Base-by-base conservation (phyloP, 92 coral and sea anemone genomes). In the Porites cylindrica region DNA sequence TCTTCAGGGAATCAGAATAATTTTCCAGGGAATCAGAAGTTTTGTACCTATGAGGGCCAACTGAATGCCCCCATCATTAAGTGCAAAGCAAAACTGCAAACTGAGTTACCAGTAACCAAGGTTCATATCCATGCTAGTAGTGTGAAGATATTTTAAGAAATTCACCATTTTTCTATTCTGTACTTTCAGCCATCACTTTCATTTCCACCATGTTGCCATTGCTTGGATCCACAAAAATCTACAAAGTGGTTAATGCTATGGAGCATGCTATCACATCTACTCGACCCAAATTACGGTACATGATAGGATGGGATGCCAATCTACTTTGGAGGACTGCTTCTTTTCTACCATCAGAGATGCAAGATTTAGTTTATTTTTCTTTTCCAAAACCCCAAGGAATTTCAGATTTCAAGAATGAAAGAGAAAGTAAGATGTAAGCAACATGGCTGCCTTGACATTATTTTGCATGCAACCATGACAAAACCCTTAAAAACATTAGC, bases 241-340 rank as follows among this genome's bases (percentile, higher is more conserved):
- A 58, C 43, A 88, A 88, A 74, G 98, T 94, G 54, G 90, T 94
- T 7, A n/a, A 67, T 79, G 95, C 95, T 18, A 94, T 94, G 98
- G 91, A 68, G 54, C 95, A 92, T 43, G 95, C 98, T 8, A 75
- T 92, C 14, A 65, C 89, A 17, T 94, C 95, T 8, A 72, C 84
- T 6, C 79, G 79, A 9, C 98, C 95, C 53, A 90, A 80, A 66
- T 10, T 85, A 51, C 80, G 94, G 26, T 94, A 94, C 61, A n/a
- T 88, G 0, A 43, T 94, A 6, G 95, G 95, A 21, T 90, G 92
- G 98, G 95, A 92, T 65, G 90, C 82, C 66, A 81, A 72, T 56
- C 19, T 94, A 9, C 10, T 94, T 8, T 92, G 92, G 94, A 87
- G 91, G 43, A 80, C 91, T 91, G 67, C 92, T 6, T 92, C 94